Percentiles rank a stretch among this genome's conserved stretches.
phyloP scores from a whole-genome alignment of 2,113 vertebrate genomes.

The Scomber japonicus region DNA sequence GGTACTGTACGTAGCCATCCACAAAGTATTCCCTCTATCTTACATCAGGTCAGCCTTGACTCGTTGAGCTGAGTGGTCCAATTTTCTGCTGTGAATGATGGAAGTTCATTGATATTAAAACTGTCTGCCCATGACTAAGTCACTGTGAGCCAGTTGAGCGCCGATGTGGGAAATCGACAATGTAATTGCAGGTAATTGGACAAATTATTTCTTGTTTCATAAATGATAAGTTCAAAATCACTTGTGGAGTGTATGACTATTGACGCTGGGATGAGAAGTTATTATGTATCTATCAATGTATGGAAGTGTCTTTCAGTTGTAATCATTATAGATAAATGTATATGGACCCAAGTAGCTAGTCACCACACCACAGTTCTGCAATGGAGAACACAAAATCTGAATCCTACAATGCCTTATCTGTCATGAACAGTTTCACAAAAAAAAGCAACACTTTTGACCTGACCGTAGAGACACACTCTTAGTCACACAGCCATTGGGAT shows the following conservation, averaged over 20 bases:
- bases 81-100: constrained; percentile 38
- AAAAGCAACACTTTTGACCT: too few relatives aligned
- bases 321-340: not conserved
- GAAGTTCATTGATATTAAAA: constrained; percentile 45
- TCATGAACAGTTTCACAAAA: too few relatives aligned
- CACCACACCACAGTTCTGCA: not conserved
- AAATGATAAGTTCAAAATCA: constrained; percentile 12
- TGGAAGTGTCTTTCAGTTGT: not conserved
- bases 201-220: constrained; percentile 36
- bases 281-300: not conserved
- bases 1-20: not conserved
- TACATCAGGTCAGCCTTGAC: not conserved
- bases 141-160: constrained; percentile 5
- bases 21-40: not conserved
- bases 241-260: not conserved
- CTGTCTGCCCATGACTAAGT: constrained; percentile 47
- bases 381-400: not conserved
- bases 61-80: constrained; percentile 20
- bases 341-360: not conserved
- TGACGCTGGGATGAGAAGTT: not conserved
- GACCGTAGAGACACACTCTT: too few relatives aligned
- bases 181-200: constrained; percentile 41
- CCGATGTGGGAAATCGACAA: constrained; percentile 33
- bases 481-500: too few relatives aligned
- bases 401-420: not conserved